Conservation (phyloP, 2,797 vertebrate species). For the Chelidonichthys spinosus region DNA sequence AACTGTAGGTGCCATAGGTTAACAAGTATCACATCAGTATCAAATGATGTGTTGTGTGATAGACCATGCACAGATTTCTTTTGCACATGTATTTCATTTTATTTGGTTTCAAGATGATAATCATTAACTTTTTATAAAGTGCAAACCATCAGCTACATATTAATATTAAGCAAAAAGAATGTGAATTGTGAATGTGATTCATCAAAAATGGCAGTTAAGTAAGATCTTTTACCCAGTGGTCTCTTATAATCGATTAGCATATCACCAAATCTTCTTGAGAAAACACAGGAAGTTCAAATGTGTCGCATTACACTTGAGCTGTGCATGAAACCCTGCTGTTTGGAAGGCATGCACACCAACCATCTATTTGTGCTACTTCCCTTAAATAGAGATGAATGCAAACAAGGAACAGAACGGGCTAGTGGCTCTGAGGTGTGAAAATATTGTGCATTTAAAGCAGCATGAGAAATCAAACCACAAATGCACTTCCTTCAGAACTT, state of each 20-base stretch:
- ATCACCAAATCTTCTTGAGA: constrained; percentile 33
- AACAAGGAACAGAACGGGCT: constrained; percentile 63
- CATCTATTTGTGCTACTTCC: constrained; percentile 73
- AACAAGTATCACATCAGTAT: neutral
- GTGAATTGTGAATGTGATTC: neutral
- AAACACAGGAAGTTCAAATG: constrained; percentile 44
- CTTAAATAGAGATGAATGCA: constrained; percentile 45
- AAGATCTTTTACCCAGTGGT: constrained; percentile 11
- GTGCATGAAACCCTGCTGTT: constrained; percentile 29
- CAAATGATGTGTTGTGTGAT: neutral
- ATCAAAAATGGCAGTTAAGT: neutral
- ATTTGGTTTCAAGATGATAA: neutral
- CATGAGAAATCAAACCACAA: constrained; percentile 67
- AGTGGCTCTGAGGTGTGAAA: constrained; percentile 79
- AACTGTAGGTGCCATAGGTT: neutral
- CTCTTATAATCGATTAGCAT: constrained; percentile 10
- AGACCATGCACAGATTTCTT: neutral
- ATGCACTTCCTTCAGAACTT: constrained; percentile 59
- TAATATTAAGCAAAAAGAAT: constrained; percentile 1
- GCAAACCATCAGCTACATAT: neutral
- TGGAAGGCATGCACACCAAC: constrained; percentile 37
- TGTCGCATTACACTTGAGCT: constrained; percentile 10
- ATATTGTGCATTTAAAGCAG: constrained; percentile 61
- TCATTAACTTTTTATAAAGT: neutral
- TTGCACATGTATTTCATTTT: neutral